Percentiles rank a stretch among this genome's conserved stretches.
Conservation (phyloP, 1,140 invertebrate species). For the Coboldia fuscipes region DNA sequence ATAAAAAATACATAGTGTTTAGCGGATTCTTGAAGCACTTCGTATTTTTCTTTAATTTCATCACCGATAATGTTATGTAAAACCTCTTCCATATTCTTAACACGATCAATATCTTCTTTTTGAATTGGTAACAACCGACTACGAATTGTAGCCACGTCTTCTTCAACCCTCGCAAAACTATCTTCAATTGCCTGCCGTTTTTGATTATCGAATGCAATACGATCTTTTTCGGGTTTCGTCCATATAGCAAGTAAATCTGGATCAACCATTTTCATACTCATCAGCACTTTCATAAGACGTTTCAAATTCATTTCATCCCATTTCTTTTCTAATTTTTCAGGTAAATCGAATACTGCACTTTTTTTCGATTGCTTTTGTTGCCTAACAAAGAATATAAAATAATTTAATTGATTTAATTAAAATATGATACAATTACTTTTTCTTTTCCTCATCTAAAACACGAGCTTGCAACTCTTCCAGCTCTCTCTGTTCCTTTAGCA, state of each 20-base stretch:
- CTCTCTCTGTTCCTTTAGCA: conserved; percentile 8
- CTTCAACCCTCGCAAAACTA: conserved; percentile 9
- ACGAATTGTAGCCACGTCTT: conserved; percentile 13
- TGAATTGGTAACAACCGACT: conserved; percentile 13
- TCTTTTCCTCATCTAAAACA: conserved; percentile 1
- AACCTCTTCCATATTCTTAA: no score
- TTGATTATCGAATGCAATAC: conserved; percentile 11
- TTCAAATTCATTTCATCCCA: conserved; percentile 18
- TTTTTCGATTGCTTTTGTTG: background rate
- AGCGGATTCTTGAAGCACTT: no score
- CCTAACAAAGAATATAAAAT: background rate
- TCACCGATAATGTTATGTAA: no score
- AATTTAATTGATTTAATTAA: background rate
- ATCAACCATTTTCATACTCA: conserved; percentile 18
- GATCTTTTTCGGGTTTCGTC: conserved; percentile 16
- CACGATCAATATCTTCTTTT: conserved; percentile 11
- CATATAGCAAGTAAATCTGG: conserved; percentile 15
- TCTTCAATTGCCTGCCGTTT: conserved; percentile 14
- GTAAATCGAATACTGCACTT: background rate
- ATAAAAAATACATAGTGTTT: no score
- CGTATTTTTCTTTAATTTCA: no score
- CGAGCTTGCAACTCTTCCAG: background rate
- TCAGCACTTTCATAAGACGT: conserved; percentile 15
- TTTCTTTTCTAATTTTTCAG: conserved; percentile 6
- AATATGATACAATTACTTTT: background rate